Conservation (phyloP, 2,113 vertebrate genomes). For the Nasalis larvatus region DNA sequence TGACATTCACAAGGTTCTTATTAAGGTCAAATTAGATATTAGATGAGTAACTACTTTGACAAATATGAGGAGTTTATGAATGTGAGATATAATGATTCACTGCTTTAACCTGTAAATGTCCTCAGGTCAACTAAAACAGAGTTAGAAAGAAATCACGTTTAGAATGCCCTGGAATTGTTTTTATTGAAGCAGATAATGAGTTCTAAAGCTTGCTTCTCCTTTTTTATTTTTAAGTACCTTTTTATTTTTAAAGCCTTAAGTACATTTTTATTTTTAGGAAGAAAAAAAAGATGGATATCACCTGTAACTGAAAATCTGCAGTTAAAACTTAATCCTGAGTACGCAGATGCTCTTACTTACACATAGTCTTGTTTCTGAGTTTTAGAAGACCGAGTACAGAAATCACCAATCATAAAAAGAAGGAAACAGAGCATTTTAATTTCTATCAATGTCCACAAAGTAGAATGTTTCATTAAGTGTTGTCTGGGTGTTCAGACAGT, state of each 20-base stretch:
- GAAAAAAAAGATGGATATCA: background rate
- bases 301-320: background rate
- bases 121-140: conserved; percentile 3
- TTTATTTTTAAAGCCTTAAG: background rate
- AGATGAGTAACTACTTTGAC: background rate
- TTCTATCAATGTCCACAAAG: conserved; percentile 27
- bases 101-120: conserved; percentile 53
- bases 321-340: background rate
- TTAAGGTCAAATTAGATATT: background rate
- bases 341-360: background rate
- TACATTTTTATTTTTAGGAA: background rate
- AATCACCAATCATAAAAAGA: background rate
- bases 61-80: background rate
- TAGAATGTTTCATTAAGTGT: conserved; percentile 46
- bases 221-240: background rate
- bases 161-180: conserved; percentile 2
- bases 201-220: background rate
- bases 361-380: conserved; percentile 23
- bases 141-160: conserved; percentile 26
- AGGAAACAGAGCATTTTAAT: conserved; percentile 51
- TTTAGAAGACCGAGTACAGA: conserved; percentile 19
- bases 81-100: background rate
- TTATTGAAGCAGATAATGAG: conserved; percentile 1
- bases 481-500: conserved; percentile 67
- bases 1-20: conserved; percentile 7